Evolutionary conservation across 2,888 invertebrate genomes (phyloP), one percentile per base, ranked within the genome.

Genomic region (Aphrophora alni): DNA sequence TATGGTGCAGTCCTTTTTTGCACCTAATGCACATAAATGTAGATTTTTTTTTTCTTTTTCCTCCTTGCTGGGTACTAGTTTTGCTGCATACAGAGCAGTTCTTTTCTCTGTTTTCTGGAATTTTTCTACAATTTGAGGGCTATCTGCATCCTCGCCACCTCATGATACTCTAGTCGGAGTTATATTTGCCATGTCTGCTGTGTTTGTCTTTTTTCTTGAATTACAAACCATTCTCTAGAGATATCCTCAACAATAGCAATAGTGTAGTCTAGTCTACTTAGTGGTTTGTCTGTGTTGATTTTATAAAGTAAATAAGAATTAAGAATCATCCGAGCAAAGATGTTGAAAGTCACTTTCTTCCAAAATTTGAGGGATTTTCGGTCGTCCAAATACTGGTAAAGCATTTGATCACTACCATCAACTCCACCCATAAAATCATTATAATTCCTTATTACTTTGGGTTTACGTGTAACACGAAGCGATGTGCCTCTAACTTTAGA

Each of bases 1-100:
- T 71, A 21, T n/a, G 38, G 17, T 78, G 78, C 21, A 78, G 24
- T 44, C 78, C 78, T 72, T 78, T 78, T 38, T 33, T 38, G 25
- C 78, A 78, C 24, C 7, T 38, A 10, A 1, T 38, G 71, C 78
- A 78, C 14, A 44, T 72, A 38, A 70, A 78, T 12, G 71, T 70
- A 1, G 70, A 71, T n/a, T n/a, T n/a, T n/a, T 75, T 80, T 80
- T 72, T 72, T 80, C 75, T 75, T 80, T 75, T 80, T 28, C 79
- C 69, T 27, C 75, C 75, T 24, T 17, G 21, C 33, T 68, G 51
- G 33, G 79, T 80, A 59, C 69, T 75, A 10, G 27, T 21, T 74
- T 44, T 68, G 17, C 75, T 80, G 75, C 79, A 80, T 17, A 80
- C 72, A 38, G 28, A 78, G 71, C 77, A 77, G 14, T 77, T 77